Evolutionary conservation across 2,888 invertebrate species (phyloP).

Genomic region (Caenorhabditis japonica): DNA sequence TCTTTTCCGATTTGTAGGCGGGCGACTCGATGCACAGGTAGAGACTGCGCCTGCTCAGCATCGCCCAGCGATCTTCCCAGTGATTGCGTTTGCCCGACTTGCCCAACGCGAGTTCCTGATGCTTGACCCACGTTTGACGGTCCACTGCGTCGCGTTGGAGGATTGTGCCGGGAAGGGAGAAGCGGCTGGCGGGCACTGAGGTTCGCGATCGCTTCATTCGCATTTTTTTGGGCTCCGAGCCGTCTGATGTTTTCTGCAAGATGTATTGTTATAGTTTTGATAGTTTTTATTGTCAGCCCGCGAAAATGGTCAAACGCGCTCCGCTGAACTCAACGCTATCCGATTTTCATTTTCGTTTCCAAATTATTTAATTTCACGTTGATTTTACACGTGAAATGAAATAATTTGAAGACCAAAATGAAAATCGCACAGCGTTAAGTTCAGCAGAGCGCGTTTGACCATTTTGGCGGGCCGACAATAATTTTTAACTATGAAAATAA

Average conservation of each 20-base stretch:
- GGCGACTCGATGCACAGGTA: slow-evolving; percentile 61
- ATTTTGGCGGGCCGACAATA: too few relatives aligned
- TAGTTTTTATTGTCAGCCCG: too few relatives aligned
- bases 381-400: too few relatives aligned
- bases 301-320: too few relatives aligned
- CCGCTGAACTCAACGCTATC: too few relatives aligned
- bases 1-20: slow-evolving; percentile 39
- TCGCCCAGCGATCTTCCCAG: slow-evolving; percentile 64
- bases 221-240: slow-evolving; percentile 32
- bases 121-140: slow-evolving; percentile 60
- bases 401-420: too few relatives aligned
- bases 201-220: slow-evolving; percentile 61
- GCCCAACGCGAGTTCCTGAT: slow-evolving; percentile 60
- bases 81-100: slow-evolving; percentile 59
- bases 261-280: not conserved
- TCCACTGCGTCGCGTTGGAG: slow-evolving; percentile 35
- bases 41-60: slow-evolving; percentile 50
- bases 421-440: too few relatives aligned
- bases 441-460: too few relatives aligned
- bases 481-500: not conserved
- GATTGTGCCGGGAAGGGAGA: slow-evolving; percentile 50
- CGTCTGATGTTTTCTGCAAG: slow-evolving; percentile 36
- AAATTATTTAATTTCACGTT: too few relatives aligned
- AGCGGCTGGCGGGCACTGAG: slow-evolving; percentile 55
- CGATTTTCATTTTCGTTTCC: too few relatives aligned